A percentile compares a stretch with the other conserved stretches of the same genome.
Conservation (phyloP, 2,888 invertebrate genomes). For the Didymodactylos carnosus region DNA sequence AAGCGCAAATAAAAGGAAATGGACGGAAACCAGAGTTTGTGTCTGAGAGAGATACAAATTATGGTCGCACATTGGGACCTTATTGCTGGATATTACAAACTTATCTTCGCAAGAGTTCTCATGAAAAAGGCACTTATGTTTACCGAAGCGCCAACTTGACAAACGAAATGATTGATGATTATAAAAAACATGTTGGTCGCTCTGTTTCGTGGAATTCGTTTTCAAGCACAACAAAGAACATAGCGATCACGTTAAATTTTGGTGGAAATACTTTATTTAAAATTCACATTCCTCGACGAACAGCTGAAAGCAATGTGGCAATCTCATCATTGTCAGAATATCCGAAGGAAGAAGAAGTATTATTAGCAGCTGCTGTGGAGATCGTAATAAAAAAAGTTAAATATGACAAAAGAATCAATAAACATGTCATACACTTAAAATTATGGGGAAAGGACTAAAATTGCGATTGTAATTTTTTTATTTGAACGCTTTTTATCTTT, state of each 20-base stretch:
- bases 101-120: neutral
- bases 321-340: neutral
- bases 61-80: neutral
- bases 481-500: neutral
- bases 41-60: neutral
- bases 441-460: neutral
- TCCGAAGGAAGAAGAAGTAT: neutral
- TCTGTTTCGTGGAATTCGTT: neutral
- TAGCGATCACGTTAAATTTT: neutral
- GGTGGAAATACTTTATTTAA: neutral
- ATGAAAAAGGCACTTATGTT: neutral
- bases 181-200: neutral
- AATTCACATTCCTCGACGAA: neutral
- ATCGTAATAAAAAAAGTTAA: neutral
- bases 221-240: neutral
- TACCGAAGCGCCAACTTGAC: neutral
- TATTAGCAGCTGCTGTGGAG: neutral
- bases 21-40: neutral
- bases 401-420: neutral
- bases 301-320: neutral
- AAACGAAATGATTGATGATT: neutral
- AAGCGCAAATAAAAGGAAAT: too few relatives aligned
- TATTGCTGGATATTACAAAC: neutral
- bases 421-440: neutral
- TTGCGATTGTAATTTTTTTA: neutral